Base-by-base conservation (phyloP, 2,797 vertebrate species). In the Sebastes taczanowskii region DNA sequence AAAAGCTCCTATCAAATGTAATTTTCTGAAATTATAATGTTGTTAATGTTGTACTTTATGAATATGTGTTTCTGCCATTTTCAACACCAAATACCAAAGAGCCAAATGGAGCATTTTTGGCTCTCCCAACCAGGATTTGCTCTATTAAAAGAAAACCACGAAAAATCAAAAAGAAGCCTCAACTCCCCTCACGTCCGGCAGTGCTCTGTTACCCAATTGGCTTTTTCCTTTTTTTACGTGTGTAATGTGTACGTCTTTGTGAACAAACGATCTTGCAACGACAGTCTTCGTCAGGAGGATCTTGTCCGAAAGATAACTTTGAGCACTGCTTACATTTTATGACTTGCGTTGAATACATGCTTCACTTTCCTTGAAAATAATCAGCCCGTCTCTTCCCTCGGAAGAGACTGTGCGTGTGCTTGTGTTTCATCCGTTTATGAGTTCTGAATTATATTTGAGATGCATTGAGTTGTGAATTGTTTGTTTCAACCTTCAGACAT, bases 41-140 rank as follows among this genome's bases (percentile, higher is more conserved):
- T 88, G 83, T 91, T 91, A 89, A 88, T 92, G 91, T 91, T 94
- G 92, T 95, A 88, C 82, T 91, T 92, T 90, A 89, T 83, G 77
- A 90, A 78, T 88, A 86, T 90, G 83, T 94, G 86, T 92, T 87
- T 91, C 71, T 91, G 88, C 89, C 83, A 88, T 90, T 91, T 89
- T 84, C 73, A 87, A 86, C 86, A 86, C 84, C 91, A 91, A 88
- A 92, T 89, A 94, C 90, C 85, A 93, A 89, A 91, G 79, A 91
- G 91, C 91, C 90, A 88, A 87, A 76, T 59, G 35, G 83, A 79
- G 87, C 68, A 46, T 79, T 78, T 81, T 84, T 83, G 87, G 89
- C 89, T 93, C 91, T 86, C 71, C 67, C 76, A 67, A 72, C 34
- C 38, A 64, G 59, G 58, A 84, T 78, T 78, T 75, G 38, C 76